phyloP scores from a whole-genome alignment of 2,888 invertebrate species.

The Pherbina coryleti region DNA sequence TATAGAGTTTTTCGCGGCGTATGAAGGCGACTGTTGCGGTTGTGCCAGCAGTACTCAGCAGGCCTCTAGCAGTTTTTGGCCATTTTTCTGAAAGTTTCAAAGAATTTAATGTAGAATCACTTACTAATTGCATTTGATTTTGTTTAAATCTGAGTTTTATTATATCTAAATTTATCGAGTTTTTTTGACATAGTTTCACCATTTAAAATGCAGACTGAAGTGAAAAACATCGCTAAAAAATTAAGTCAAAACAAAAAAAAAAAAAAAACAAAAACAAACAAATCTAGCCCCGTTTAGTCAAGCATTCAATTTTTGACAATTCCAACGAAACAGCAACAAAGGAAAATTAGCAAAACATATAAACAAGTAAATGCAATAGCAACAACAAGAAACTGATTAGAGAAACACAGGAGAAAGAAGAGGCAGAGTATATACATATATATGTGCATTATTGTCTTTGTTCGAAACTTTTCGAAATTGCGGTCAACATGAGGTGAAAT shows the following conservation, averaged over 20 bases:
- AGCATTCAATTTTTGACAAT: not conserved
- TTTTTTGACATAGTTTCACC: not conserved
- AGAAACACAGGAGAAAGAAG: not conserved
- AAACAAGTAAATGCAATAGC: not conserved
- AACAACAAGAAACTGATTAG: not conserved
- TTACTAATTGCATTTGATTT: not conserved
- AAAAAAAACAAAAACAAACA: slow-evolving; percentile 21
- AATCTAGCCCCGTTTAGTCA: not conserved
- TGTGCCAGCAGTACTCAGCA: slow-evolving; percentile 97
- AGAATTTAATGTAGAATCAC: not conserved
- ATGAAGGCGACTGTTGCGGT: slow-evolving; percentile 97
- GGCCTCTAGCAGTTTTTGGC: slow-evolving; percentile 95
- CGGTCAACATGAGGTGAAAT: slow-evolving; percentile 20
- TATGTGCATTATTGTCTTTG: not conserved
- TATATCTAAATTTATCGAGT: not conserved
- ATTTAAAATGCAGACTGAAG: not conserved
- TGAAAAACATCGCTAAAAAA: not conserved
- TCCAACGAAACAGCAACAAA: not conserved
- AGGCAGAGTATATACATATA: not conserved
- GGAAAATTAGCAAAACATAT: not conserved
- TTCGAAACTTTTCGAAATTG: slow-evolving; percentile 17
- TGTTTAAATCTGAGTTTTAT: not conserved
- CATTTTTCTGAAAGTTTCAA: slow-evolving; percentile 81
- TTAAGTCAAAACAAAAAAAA: not conserved
- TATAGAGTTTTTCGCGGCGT: slow-evolving; percentile 91